These are phyloP conservation scores for Ips nitidus DNA, from an alignment of 1,140 invertebrate species.

Conservation along the genomic window DNA sequence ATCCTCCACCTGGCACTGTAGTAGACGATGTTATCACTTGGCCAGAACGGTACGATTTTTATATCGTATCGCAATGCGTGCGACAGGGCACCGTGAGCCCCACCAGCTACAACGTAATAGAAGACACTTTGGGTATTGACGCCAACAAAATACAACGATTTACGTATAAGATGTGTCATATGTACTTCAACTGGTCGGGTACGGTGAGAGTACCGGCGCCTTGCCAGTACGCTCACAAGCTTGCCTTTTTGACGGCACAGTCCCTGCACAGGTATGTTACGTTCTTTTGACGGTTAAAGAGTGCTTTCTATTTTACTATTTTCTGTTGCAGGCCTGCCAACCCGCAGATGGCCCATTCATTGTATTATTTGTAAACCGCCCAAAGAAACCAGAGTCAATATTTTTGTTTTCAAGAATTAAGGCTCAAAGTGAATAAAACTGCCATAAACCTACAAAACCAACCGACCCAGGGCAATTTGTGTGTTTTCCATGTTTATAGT, in stretches of 20 bases:
- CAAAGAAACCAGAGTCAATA: too few species aligned
- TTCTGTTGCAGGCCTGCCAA: conserved; percentile 40
- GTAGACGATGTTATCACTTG: conserved; percentile 84
- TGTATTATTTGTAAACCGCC: conserved; percentile 31
- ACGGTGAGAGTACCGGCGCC: conserved; percentile 83
- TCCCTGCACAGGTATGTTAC: conserved; percentile 57
- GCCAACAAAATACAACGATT: conserved; percentile 73
- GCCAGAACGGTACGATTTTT: conserved; percentile 83
- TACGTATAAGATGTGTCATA: conserved; percentile 78
- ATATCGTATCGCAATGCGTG: conserved; percentile 75
- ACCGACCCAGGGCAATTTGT: too few species aligned
- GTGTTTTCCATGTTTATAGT: too few species aligned
- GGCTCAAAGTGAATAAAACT: too few species aligned
- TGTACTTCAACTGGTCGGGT: conserved; percentile 83
- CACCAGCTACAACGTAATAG: conserved; percentile 77
- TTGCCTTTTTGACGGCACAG: conserved; percentile 78
- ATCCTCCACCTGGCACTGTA: conserved; percentile 83
- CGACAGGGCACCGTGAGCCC: conserved; percentile 80
- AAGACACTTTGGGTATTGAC: conserved; percentile 62
- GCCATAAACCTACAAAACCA: too few species aligned
- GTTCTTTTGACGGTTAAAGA: too few species aligned
- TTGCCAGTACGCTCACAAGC: conserved; percentile 84
- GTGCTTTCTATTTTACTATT: background rate
- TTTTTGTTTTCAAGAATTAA: too few species aligned
- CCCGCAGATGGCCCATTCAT: conserved; percentile 1